Base-by-base conservation (phyloP, 1,140 invertebrate genomes). In the Sycobia sp. region DNA sequence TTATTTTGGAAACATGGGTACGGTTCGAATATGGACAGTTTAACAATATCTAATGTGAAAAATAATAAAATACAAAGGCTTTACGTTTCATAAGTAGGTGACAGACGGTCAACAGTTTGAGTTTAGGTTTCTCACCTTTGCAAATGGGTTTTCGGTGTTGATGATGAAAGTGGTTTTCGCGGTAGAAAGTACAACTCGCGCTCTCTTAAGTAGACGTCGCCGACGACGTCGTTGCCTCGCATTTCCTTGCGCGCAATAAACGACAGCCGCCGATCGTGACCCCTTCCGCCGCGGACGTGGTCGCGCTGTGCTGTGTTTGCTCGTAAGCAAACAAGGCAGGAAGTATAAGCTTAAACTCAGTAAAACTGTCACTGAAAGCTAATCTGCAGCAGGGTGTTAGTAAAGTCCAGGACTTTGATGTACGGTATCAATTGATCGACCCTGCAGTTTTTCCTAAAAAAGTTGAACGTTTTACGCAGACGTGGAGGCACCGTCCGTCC, bases 371-470 rank as follows among this genome's bases (percentile, higher is more conserved):
- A n/a, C 72, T 85, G 70, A 82, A 84, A 66, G 82, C 82, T 22
- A 84, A 85, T 66, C 74, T 85, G 56, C 81, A 83, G 69, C 77
- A 80, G 69, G 84, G 84, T 47, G 70, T 81, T 71, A 84, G 80
- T 69, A 84, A 84, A 51, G 84, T 82, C 62, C 78, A 78, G 51
- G 84, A 82, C 43, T 84, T 83, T 25, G 64, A 79, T 83, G 76
- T 84, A 82, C 62, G 82, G 83, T 55, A 85, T 85, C 76, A 84
- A 85, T 76, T 79, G 83, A 16, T 84, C 83, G 50, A 85, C 83
- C 47, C 76, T 85, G 63, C 83, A 85, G 56, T 83, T 84, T 73
- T 85, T 85, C 81, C 74, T 85, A 60, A 85, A 85, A 81, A 84
- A 84, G 68, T 79, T 85, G 65, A 85, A 84, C 71, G 81, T 85